A percentile compares a stretch with the other conserved stretches of the same genome.
Conservation (phyloP, 2,113 vertebrate genomes). For the Ceuthmochares aereus region DNA sequence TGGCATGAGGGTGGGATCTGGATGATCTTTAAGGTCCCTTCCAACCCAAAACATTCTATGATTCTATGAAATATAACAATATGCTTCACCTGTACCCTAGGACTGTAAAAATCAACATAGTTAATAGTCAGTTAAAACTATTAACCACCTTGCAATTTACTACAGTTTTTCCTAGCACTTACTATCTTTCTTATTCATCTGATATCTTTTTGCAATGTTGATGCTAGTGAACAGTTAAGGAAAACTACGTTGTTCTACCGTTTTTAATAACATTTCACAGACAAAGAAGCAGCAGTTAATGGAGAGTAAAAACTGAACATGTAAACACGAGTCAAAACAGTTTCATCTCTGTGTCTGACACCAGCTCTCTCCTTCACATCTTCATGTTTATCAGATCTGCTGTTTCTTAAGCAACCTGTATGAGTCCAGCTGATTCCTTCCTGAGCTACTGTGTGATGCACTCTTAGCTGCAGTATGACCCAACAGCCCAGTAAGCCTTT, state of each 20-base stretch:
- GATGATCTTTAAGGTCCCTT: too few species aligned
- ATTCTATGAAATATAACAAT: not conserved
- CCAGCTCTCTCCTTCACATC: not conserved
- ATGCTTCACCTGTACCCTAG: not conserved
- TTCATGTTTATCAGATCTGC: not conserved
- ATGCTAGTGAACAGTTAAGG: not conserved
- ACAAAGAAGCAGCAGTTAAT: not conserved
- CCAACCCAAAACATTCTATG: too few species aligned
- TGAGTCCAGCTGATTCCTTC: not conserved
- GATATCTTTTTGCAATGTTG: not conserved
- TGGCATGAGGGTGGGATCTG: too few species aligned
- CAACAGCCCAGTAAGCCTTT: not conserved
- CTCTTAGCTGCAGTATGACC: not conserved
- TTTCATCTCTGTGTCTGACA: not conserved
- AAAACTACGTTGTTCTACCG: not conserved
- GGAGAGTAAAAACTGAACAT: slow-evolving; percentile 21
- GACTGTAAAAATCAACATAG: not conserved
- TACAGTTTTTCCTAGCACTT: not conserved
- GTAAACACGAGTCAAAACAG: slow-evolving; percentile 41
- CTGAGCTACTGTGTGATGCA: accelerated
- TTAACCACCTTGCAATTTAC: not conserved
- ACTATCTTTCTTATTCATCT: not conserved
- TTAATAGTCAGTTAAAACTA: not conserved
- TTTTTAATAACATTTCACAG: not conserved
- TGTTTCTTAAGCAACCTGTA: not conserved